Evolutionary conservation across 2,888 invertebrate genomes (phyloP), one percentile per base, ranked within the genome.

Genomic region (Alcis repandata): DNA sequence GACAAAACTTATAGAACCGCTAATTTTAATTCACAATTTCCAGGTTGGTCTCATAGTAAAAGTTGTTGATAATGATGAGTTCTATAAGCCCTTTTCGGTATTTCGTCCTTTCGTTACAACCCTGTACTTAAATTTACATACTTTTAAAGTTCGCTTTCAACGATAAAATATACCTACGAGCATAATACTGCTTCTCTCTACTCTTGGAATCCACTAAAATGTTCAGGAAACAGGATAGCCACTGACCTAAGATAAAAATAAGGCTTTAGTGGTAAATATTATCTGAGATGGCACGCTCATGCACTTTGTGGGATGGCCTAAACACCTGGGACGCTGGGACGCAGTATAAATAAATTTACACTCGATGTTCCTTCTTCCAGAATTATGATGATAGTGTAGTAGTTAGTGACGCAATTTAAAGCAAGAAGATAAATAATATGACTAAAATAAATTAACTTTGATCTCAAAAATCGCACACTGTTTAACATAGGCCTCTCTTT

Each of bases 281-380:
- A 41, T 22, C 15, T 41, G 20, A 8, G 6, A 15, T 27, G 27
- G 20, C 22, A 22, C 22, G 22, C 40, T 53, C 10, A 2, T 53
- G 53, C 53, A 53, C 40, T 53, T 52, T 53, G 40, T 40, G 53
- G 27, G 10, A 41, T 53, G 15, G 53, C 10, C 38, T 15, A 22
- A 48, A 33, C 22, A 48, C 58, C 58, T 53, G 53, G 4, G 53
- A 40, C 40, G 6, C 40, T 15, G 13, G 17, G 32, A 48, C 11
- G 32, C 32, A 33, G 17, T 17, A 32, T 15, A 27, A 33, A 10
- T 10, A 49, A 9, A 27, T 33, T 49, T 49, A 33, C 15, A 48
- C 48, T 17, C 4, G 10, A 17, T 49, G 17, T 49, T 33, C 17
- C 15, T 4, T 2, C 17, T 13, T 9, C n/a, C 17, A 7, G 17